These are phyloP conservation scores for Pampusana beccarii DNA, from an alignment of 2,113 vertebrate genomes.

Conservation along the genomic window DNA sequence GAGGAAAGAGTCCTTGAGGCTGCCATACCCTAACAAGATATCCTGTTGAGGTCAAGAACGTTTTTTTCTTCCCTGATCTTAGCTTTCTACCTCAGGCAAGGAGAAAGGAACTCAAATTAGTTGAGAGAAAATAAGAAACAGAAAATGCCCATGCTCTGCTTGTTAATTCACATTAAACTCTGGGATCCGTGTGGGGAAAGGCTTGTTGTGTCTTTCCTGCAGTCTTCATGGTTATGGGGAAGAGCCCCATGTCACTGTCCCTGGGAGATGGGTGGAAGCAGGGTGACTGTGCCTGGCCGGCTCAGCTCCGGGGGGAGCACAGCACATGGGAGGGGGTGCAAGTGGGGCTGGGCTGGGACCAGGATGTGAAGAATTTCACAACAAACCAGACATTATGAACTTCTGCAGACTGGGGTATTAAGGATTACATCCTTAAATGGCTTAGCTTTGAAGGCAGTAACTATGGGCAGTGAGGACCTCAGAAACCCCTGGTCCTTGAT, in stretches of 20 bases:
- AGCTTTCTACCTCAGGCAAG: background rate
- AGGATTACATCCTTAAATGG: constrained; percentile 43
- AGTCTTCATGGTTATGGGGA: background rate
- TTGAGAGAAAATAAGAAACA: constrained; percentile 6
- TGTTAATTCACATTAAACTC: background rate
- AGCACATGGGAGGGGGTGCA: accelerated
- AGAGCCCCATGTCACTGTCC: background rate
- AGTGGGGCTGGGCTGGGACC: background rate
- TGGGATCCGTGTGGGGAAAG: background rate
- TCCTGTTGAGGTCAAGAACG: background rate
- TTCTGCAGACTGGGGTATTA: constrained; percentile 12
- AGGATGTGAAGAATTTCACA: background rate
- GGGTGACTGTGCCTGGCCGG: accelerated
- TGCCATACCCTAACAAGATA: background rate
- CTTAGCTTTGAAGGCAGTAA: constrained; percentile 25
- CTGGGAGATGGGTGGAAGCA: background rate
- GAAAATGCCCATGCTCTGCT: background rate
- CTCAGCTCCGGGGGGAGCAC: accelerated
- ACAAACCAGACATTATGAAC: background rate
- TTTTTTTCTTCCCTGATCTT: background rate
- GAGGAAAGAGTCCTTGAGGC: background rate
- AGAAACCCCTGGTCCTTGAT: background rate
- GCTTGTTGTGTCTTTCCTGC: background rate
- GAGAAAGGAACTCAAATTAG: background rate
- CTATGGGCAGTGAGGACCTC: background rate